phyloP scores from a whole-genome alignment of 2,888 invertebrate species.

The Eupithecia insigniata region DNA sequence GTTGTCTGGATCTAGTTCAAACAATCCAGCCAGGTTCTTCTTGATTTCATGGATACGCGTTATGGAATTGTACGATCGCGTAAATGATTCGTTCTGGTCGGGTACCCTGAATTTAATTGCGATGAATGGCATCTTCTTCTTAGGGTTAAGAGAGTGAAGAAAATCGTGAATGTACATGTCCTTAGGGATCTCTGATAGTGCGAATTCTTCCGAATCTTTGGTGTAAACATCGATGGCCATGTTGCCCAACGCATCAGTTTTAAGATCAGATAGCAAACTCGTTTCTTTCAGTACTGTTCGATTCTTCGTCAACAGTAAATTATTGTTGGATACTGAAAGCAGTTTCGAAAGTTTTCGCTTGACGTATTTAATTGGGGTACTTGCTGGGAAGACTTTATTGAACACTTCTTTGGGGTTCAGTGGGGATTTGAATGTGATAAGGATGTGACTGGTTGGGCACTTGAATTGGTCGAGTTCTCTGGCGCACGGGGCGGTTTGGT shows the following conservation, averaged over 20 bases:
- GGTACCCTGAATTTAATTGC: conserved; percentile 75
- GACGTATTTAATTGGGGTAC: conserved; percentile 72
- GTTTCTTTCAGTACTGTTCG: conserved; percentile 75
- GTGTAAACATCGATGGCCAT: conserved; percentile 76
- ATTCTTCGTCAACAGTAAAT: conserved; percentile 72
- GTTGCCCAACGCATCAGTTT: conserved; percentile 71
- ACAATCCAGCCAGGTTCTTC: conserved; percentile 84
- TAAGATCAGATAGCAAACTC: conserved; percentile 67
- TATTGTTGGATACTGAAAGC: conserved; percentile 68
- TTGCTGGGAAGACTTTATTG: conserved; percentile 77
- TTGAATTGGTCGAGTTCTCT: conserved; percentile 68
- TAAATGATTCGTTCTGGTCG: conserved; percentile 76
- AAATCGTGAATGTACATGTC: conserved; percentile 76
- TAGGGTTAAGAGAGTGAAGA: conserved; percentile 68
- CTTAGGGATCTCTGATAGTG: conserved; percentile 71
- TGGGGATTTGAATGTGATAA: conserved; percentile 74
- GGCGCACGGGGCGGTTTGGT: conserved; percentile 69
- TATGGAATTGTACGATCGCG: conserved; percentile 80
- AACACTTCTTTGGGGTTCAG: conserved; percentile 69
- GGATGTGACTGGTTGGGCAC: conserved; percentile 74
- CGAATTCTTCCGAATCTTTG: conserved; percentile 72
- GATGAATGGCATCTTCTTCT: conserved; percentile 77
- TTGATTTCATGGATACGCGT: conserved; percentile 85
- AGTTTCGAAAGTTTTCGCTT: conserved; percentile 77
- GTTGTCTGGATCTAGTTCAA: conserved; percentile 79